phyloP scores from a whole-genome alignment of 2,888 invertebrate species.

The Synergus gifuensis region DNA sequence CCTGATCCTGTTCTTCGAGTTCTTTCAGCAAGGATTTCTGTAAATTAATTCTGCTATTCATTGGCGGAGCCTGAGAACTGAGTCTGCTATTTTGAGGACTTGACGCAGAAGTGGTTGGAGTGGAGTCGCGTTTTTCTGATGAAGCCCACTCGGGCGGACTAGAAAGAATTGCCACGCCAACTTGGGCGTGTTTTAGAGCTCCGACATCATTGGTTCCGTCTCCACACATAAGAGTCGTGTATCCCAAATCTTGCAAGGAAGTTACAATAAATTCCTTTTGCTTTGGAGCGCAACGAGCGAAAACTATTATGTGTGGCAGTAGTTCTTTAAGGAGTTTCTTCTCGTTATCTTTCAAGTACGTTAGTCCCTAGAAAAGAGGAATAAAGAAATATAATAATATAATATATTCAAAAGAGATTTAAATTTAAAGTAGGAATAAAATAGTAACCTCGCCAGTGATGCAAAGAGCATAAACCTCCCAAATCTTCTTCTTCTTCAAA shows the following conservation, averaged over 20 bases:
- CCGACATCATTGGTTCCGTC: slow-evolving; percentile 99
- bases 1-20: slow-evolving; percentile 91
- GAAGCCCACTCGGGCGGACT: slow-evolving; percentile 66
- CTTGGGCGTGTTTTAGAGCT: slow-evolving; percentile 98
- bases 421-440: slow-evolving; percentile 30
- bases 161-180: slow-evolving; percentile 92
- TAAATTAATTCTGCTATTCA: slow-evolving; percentile 78
- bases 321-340: slow-evolving; percentile 84
- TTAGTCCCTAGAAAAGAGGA: slow-evolving; percentile 79
- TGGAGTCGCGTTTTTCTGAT: slow-evolving; percentile 58
- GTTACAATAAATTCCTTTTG: slow-evolving; percentile 98
- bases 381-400: slow-evolving; percentile 47
- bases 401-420: neutral
- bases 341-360: slow-evolving; percentile 83
- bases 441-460: slow-evolving; percentile 90
- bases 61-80: slow-evolving; percentile 61
- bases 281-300: slow-evolving; percentile 98
- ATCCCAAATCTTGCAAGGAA: slow-evolving; percentile 91
- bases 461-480: slow-evolving; percentile 91
- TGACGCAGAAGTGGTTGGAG: slow-evolving; percentile 55
- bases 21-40: slow-evolving; percentile 87
- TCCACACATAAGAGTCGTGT: slow-evolving; percentile 98
- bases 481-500: slow-evolving; percentile 80
- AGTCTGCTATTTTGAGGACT: slow-evolving; percentile 64
- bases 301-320: slow-evolving; percentile 93